These are phyloP conservation scores for Orchesellides sinensis DNA, from an alignment of 2,888 invertebrate species.

Conservation along the genomic window DNA sequence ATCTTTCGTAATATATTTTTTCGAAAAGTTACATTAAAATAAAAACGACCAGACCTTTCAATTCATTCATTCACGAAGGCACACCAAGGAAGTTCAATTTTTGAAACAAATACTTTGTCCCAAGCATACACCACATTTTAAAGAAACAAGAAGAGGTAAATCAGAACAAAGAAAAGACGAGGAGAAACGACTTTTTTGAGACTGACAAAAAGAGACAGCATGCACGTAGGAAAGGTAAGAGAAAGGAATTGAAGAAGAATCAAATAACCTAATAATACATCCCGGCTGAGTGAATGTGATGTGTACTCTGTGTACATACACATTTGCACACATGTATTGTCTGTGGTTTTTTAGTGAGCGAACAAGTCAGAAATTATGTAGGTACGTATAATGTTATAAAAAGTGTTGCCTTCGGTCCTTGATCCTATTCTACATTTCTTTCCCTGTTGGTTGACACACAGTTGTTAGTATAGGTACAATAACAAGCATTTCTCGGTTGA, in stretches of 20 bases:
- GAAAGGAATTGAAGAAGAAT: slow-evolving; percentile 16
- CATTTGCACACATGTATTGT: too few relatives aligned
- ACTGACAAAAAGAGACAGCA: not conserved
- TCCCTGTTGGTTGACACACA: not conserved
- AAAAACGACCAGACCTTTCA: too few relatives aligned
- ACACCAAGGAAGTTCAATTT: too few relatives aligned
- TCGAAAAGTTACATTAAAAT: too few relatives aligned
- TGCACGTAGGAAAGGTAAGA: not conserved
- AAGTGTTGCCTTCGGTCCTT: slow-evolving; percentile 20
- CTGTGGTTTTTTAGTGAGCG: slow-evolving; percentile 20
- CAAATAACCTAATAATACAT: slow-evolving; percentile 21
- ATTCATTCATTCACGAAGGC: too few relatives aligned
- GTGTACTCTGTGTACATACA: not conserved
- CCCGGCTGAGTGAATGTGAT: not conserved
- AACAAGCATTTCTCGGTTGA: slow-evolving; percentile 20
- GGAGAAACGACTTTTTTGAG: too few relatives aligned
- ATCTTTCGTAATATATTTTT: too few relatives aligned
- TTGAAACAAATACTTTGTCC: too few relatives aligned
- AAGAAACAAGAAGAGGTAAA: too few relatives aligned
- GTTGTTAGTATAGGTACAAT: not conserved
- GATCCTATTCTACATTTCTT: not conserved
- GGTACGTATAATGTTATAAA: not conserved
- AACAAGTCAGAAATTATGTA: not conserved
- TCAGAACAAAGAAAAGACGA: slow-evolving; percentile 2
- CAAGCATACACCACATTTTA: too few relatives aligned